phyloP scores from a whole-genome alignment of 2,888 invertebrate genomes.

The Eristalinus aeneus region DNA sequence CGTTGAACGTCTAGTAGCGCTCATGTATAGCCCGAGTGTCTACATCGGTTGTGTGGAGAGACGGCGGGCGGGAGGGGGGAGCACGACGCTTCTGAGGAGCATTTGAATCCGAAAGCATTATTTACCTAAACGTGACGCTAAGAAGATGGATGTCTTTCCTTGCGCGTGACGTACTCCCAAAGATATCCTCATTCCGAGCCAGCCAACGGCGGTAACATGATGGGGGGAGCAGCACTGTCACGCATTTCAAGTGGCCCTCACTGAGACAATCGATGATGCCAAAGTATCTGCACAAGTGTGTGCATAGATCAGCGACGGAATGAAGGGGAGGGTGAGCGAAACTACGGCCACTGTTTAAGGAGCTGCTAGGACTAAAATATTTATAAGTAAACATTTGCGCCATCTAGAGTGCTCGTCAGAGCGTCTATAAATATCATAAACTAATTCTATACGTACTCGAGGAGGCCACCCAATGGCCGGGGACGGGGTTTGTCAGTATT shows the following conservation, averaged over 20 bases:
- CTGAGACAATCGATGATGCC: background rate
- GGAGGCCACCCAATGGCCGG: conserved; percentile 47
- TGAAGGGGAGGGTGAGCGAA: too few relatives aligned
- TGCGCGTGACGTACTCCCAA: conserved; percentile 21
- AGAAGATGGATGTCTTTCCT: background rate
- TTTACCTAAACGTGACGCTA: conserved; percentile 23
- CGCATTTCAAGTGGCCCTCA: background rate
- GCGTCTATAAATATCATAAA: conserved; percentile 49
- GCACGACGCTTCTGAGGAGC: background rate
- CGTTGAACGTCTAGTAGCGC: background rate
- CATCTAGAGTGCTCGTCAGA: background rate
- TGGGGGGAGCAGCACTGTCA: background rate
- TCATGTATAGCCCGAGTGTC: conserved; percentile 1
- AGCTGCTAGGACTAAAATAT: conserved; percentile 13
- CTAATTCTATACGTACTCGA: conserved; percentile 48
- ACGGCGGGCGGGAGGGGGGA: background rate
- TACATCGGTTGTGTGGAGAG: conserved; percentile 5
- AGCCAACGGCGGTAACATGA: background rate
- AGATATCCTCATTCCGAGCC: background rate
- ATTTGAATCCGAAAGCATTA: conserved; percentile 22
- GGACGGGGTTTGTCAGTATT: conserved; percentile 18
- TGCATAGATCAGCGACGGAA: background rate
- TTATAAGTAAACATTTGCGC: conserved; percentile 24
- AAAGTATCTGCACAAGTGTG: background rate
- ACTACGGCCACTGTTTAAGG: background rate